Base-by-base conservation (phyloP, 1,140 invertebrate species). In the Hydropsyche tenuis region DNA sequence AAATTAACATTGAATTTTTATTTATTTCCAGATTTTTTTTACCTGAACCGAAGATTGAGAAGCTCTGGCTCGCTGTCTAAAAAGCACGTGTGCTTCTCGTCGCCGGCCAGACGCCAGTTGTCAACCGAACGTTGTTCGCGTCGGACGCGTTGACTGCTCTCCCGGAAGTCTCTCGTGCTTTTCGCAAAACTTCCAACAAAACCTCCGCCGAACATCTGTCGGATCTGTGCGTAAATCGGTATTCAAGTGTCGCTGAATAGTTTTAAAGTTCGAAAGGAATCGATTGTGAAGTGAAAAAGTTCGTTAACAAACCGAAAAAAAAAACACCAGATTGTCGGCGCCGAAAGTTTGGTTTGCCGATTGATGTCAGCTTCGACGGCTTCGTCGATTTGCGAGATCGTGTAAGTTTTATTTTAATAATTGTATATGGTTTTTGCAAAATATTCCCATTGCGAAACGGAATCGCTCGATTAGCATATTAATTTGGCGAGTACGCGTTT, bases 61-160 rank as follows among this genome's bases (percentile, higher is more conserved):
- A 60, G 22, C 3, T 16, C 25, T 56, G 48, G n/a, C 12, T 3
- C 20, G 16, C 11, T 18, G 7, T 66, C 18, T 7, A 42, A 12
- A 37, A 45, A 70, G 48, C 68, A 70, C 68, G 68, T 70, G 68
- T 25, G 27, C 23, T n/a, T n/a, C n/a, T 9, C 18, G 45, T 51
- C 5, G 51, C 11, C 56, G 23, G 56, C 43, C 30, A 56, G 68
- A 27, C 48, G 23, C 43, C 68, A 70, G 68, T 70, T 70, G 68
- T 70, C 68, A 70, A 27, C 43, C 23, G 27, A 4, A 5, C 68
- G 23, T n/a, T 25, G 68, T 30, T 11, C 68, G 68, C 12, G 42
- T 6, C 5, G 48, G 9, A 56, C 68, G 68, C 30, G 23, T 42
- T 16, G 25, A 53, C 48, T 12, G 30, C 22, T 70, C 11, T 30